A percentile compares a stretch with the other conserved stretches of the same genome.
Conservation (phyloP, 1,140 invertebrate species). For the Diorhabda sublineata region DNA sequence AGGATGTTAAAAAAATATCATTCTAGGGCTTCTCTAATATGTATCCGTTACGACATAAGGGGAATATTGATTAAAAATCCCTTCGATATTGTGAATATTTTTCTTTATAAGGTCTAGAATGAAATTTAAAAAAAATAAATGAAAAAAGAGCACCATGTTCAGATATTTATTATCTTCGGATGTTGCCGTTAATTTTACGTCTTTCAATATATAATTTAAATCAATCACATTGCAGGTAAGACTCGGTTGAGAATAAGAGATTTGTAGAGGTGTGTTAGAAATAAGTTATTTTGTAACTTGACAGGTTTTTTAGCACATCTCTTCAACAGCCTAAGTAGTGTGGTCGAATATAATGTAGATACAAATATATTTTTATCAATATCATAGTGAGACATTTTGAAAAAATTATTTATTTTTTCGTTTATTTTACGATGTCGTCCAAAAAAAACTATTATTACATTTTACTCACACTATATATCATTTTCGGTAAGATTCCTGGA, state of each 20-base stretch:
- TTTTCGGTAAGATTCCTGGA: too few species aligned
- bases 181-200: neutral
- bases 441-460: too few species aligned
- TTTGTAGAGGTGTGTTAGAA: neutral
- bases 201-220: neutral
- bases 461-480: too few species aligned
- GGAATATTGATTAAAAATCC: slow-evolving; percentile 36
- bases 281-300: neutral
- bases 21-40: slow-evolving; percentile 13
- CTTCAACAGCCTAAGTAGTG: slow-evolving; percentile 14
- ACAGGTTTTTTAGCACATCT: neutral
- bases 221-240: neutral
- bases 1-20: neutral
- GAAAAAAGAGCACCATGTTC: slow-evolving; percentile 33
- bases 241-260: neutral
- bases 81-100: slow-evolving; percentile 24
- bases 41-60: slow-evolving; percentile 14
- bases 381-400: slow-evolving; percentile 27
- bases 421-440: slow-evolving; percentile 15
- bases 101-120: slow-evolving; percentile 14
- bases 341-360: slow-evolving; percentile 24
- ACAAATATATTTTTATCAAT: slow-evolving; percentile 32
- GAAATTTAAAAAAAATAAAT: neutral
- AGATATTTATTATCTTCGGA: neutral
- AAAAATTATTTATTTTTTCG: slow-evolving; percentile 28